Conservation (phyloP, 2,888 invertebrate genomes). For the Margaritifera margaritifera region DNA sequence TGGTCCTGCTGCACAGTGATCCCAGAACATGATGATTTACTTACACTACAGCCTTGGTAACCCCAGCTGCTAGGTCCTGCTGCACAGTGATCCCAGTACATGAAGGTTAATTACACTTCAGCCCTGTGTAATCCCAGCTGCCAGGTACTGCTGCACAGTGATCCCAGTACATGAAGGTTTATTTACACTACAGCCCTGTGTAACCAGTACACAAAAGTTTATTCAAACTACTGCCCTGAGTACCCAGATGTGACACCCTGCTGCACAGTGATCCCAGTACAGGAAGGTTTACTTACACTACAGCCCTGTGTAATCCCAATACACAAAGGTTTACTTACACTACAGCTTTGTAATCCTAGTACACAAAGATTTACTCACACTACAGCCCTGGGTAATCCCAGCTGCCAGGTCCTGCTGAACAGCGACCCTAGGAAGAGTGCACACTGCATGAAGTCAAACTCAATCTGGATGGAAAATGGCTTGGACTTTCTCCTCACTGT, state of each 20-base stretch:
- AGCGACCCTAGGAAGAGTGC: conserved; percentile 82
- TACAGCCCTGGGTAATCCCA: conserved; percentile 88
- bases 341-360: neutral
- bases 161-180: too few relatives aligned
- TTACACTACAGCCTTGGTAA: neutral
- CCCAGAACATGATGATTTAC: conserved; percentile 65
- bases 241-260: too few relatives aligned
- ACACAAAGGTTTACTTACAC: too few relatives aligned
- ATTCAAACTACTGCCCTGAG: too few relatives aligned
- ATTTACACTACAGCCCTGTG: neutral
- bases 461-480: conserved; percentile 63
- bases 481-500: conserved; percentile 21
- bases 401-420: conserved; percentile 85
- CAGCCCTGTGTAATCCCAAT: neutral
- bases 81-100: too few relatives aligned
- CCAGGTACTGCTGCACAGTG: too few relatives aligned
- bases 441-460: conserved; percentile 79
- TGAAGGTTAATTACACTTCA: too few relatives aligned
- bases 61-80: conserved; percentile 84
- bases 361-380: conserved; percentile 81
- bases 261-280: too few relatives aligned
- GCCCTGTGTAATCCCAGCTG: too few relatives aligned
- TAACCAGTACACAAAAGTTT: too few relatives aligned
- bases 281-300: too few relatives aligned
- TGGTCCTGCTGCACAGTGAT: conserved; percentile 85